These are phyloP conservation scores for Drosophila prolongata DNA, from an alignment of 2,888 invertebrate genomes.

Conservation along the genomic window DNA sequence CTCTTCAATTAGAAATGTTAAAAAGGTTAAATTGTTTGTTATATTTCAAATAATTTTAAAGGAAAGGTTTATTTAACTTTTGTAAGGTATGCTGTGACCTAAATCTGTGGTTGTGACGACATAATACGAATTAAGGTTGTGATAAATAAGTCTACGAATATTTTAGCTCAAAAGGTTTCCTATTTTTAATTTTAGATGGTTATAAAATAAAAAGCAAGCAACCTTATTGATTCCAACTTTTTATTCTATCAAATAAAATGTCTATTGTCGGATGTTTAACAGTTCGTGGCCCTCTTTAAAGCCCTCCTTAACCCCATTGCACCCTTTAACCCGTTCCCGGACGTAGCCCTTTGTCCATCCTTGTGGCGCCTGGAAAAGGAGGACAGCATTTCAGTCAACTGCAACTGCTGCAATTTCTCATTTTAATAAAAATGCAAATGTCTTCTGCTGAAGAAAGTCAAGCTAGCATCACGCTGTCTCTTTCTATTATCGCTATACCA, in stretches of 20 bases:
- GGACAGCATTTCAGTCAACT: slow-evolving; percentile 53
- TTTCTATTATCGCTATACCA: slow-evolving; percentile 17
- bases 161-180: too few relatives aligned
- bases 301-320: not conserved
- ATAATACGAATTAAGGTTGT: too few relatives aligned
- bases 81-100: too few relatives aligned
- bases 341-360: slow-evolving; percentile 15
- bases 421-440: slow-evolving; percentile 81
- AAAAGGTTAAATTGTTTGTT: too few relatives aligned
- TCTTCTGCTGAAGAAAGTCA: slow-evolving; percentile 63
- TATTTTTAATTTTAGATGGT: not conserved
- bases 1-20: too few relatives aligned
- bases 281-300: slow-evolving; percentile 8
- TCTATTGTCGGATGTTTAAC: slow-evolving; percentile 17
- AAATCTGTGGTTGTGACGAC: too few relatives aligned
- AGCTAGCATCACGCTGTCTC: slow-evolving; percentile 48
- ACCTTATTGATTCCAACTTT: slow-evolving; percentile 13
- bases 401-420: slow-evolving; percentile 75
- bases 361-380: slow-evolving; percentile 22
- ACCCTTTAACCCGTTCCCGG: not conserved
- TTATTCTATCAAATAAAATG: slow-evolving; percentile 14
- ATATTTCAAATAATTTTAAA: too few relatives aligned
- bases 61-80: too few relatives aligned
- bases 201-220: not conserved
- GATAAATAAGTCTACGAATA: too few relatives aligned